phyloP scores from a whole-genome alignment of 2,113 vertebrate genomes.

The Sardina pilchardus region DNA sequence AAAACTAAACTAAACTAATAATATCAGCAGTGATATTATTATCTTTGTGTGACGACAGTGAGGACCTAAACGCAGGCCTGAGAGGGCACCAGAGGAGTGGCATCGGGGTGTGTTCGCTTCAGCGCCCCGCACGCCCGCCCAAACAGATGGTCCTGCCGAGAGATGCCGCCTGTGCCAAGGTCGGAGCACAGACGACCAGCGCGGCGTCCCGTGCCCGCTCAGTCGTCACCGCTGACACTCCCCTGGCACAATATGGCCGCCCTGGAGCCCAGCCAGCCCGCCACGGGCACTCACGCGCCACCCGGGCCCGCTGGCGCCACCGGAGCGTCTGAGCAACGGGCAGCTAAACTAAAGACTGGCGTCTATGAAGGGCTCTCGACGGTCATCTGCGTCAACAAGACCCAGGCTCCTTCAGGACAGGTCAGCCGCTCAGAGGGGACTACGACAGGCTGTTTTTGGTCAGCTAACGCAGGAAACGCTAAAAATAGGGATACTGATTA shows the following conservation, averaged over 20 bases:
- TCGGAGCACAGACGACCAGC: slow-evolving; percentile 43
- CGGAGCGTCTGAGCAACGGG: background rate
- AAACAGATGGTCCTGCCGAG: slow-evolving; percentile 67
- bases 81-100: background rate
- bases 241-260: background rate
- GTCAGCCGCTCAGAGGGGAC: too few relatives aligned
- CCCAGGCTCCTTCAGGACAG: background rate
- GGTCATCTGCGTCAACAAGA: background rate
- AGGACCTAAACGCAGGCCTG: background rate
- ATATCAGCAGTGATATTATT: background rate
- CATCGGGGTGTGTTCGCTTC: slow-evolving; percentile 29
- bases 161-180: slow-evolving; percentile 54
- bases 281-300: background rate
- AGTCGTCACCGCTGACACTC: background rate
- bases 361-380: background rate
- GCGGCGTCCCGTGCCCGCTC: background rate
- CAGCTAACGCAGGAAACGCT: too few relatives aligned
- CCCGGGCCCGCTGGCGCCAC: background rate
- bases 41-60: background rate
- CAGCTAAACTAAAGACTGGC: background rate
- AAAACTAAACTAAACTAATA: too few relatives aligned
- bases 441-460: background rate
- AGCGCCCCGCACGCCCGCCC: slow-evolving; percentile 27
- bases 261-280: background rate
- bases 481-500: too few relatives aligned